These are phyloP conservation scores for Anorthoa munda DNA, from an alignment of 2,888 invertebrate species.

Conservation along the genomic window DNA sequence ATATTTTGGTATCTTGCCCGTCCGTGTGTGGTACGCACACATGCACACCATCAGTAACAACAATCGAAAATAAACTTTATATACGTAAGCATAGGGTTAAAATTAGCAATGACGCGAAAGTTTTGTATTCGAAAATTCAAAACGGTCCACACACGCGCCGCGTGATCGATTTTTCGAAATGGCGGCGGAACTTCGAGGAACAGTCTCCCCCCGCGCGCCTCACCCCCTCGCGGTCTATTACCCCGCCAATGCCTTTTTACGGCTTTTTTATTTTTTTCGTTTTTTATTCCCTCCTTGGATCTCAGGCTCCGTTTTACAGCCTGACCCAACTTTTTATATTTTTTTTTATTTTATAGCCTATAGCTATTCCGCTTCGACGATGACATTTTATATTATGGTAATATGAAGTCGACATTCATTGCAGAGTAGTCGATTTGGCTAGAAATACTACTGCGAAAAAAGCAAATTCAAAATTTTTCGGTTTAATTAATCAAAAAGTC, in stretches of 20 bases:
- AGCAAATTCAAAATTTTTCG: background rate
- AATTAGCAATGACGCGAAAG: slow-evolving; percentile 54
- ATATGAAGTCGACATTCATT: slow-evolving; percentile 51
- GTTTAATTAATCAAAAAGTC: background rate
- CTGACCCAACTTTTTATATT: slow-evolving; percentile 69
- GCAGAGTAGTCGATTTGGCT: slow-evolving; percentile 18
- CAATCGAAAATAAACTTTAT: slow-evolving; percentile 63
- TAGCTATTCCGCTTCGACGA: slow-evolving; percentile 63
- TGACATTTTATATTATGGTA: slow-evolving; percentile 69
- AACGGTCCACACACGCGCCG: slow-evolving; percentile 86
- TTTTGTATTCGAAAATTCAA: slow-evolving; percentile 81
- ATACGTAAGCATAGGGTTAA: background rate
- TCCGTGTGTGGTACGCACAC: slow-evolving; percentile 71
- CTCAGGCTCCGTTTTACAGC: slow-evolving; percentile 77
- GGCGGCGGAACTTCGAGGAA: slow-evolving; percentile 73
- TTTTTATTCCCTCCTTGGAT: slow-evolving; percentile 77
- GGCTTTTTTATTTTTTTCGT: slow-evolving; percentile 79
- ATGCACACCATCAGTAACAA: slow-evolving; percentile 32
- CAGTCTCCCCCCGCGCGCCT: slow-evolving; percentile 61
- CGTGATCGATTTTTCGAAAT: slow-evolving; percentile 87
- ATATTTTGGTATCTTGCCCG: slow-evolving; percentile 79
- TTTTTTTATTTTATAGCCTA: slow-evolving; percentile 69
- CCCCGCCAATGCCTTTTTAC: slow-evolving; percentile 79
- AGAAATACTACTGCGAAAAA: slow-evolving; percentile 8
- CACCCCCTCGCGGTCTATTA: slow-evolving; percentile 73